phyloP scores from a whole-genome alignment of 2,113 vertebrate species.

The Chascanopsetta lugubris region DNA sequence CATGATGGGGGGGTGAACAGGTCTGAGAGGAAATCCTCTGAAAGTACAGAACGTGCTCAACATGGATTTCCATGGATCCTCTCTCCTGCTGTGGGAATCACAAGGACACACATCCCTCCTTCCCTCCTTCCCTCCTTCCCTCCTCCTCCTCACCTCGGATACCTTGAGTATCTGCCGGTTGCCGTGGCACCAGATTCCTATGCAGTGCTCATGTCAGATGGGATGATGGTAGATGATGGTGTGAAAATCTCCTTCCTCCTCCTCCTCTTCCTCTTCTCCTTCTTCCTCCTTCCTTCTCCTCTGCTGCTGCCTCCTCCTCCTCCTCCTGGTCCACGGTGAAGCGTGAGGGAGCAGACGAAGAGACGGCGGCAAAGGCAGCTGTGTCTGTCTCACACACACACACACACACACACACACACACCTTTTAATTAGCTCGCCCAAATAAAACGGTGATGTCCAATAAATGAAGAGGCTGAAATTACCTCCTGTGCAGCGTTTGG shows the following conservation, averaged over 20 bases:
- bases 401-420: conserved; percentile 19
- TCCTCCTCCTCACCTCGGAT: conserved; percentile 55
- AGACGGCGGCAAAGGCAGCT: neutral
- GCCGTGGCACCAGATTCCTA: conserved; percentile 73
- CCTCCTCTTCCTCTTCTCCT: conserved; percentile 19
- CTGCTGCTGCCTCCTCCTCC: conserved; percentile 30
- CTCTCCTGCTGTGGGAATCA: conserved; percentile 9
- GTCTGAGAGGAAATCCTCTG: neutral
- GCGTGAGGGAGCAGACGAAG: conserved; percentile 26
- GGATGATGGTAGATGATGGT: conserved; percentile 44
- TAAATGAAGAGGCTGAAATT: conserved; percentile 68
- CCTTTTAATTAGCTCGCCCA: conserved; percentile 67
- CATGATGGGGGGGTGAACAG: conserved; percentile 7
- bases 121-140: conserved; percentile 24
- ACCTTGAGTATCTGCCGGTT: conserved; percentile 57
- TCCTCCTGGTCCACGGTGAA: conserved; percentile 47
- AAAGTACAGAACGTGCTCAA: neutral
- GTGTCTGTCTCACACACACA: conserved; percentile 17
- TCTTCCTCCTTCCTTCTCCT: conserved; percentile 5
- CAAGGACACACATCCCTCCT: too few species aligned
- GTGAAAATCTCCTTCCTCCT: conserved; percentile 45
- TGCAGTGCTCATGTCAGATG: conserved; percentile 70
- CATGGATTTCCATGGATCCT: too few species aligned
- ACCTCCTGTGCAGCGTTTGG: conserved; percentile 52
- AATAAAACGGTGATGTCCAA: conserved; percentile 54